These are phyloP conservation scores for Callionymus lyra DNA, from an alignment of 2,113 vertebrate species.

Conservation along the genomic window DNA sequence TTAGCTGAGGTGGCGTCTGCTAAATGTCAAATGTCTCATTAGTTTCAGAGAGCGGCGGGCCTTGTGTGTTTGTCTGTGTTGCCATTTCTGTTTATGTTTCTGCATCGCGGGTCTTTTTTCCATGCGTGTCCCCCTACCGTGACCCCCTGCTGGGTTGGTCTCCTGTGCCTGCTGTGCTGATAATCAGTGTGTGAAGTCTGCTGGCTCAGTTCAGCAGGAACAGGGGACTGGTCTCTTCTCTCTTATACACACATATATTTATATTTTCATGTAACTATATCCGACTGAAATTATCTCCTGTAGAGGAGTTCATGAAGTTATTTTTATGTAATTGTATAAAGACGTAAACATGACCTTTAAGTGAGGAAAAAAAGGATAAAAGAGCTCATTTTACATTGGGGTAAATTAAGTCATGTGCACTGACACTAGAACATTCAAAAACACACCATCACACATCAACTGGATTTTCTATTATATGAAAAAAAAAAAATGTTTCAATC, in stretches of 20 bases:
- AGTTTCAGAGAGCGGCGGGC: conserved; percentile 8
- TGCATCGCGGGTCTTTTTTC: conserved; percentile 23
- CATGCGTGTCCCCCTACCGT: conserved; percentile 18
- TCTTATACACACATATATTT: too few species aligned
- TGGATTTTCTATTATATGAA: neutral
- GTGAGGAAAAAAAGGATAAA: too few species aligned
- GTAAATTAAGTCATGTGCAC: too few species aligned
- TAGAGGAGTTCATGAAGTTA: too few species aligned
- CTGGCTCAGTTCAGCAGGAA: conserved; percentile 83
- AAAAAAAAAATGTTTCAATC: too few species aligned
- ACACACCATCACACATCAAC: too few species aligned
- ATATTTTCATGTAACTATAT: neutral
- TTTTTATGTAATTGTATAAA: too few species aligned
- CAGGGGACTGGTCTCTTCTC: conserved; percentile 61
- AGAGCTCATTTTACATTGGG: too few species aligned
- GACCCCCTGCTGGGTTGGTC: conserved; percentile 63
- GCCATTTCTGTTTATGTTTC: conserved; percentile 12
- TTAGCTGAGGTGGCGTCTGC: conserved; percentile 20
- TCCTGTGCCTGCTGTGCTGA: conserved; percentile 95
- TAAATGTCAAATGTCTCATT: conserved; percentile 58
- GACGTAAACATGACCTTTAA: too few species aligned
- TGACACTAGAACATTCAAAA: too few species aligned
- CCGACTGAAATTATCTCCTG: conserved; percentile 1
- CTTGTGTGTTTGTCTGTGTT: neutral
- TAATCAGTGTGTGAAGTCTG: conserved; percentile 78